These are phyloP conservation scores for Ctena decussata DNA, from an alignment of 2,888 invertebrate species.

Conservation along the genomic window DNA sequence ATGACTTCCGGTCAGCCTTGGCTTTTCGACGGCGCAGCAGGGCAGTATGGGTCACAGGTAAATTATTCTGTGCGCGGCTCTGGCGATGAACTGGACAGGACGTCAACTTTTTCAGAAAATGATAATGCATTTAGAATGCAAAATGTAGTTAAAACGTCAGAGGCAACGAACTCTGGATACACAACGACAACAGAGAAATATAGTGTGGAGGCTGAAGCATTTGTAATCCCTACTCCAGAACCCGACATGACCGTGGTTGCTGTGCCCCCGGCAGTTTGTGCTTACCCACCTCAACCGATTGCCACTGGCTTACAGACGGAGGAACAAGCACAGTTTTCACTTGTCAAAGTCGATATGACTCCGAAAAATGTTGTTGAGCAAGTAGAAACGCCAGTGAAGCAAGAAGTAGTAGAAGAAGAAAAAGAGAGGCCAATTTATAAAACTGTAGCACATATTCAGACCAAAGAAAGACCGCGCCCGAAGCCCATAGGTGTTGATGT, in stretches of 20 bases:
- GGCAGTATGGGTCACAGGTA: constrained; percentile 49
- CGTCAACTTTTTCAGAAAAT: constrained; percentile 21
- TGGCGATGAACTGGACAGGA: constrained; percentile 40
- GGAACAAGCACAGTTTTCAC: constrained; percentile 52
- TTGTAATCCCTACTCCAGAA: constrained; percentile 38
- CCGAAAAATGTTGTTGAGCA: constrained; percentile 33
- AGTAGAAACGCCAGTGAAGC: constrained; percentile 30
- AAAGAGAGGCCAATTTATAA: constrained; percentile 69
- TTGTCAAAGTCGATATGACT: constrained; percentile 67
- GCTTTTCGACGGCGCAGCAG: constrained; percentile 59
- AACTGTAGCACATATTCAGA: constrained; percentile 70
- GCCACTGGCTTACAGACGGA: constrained; percentile 42
- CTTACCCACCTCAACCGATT: constrained; percentile 30
- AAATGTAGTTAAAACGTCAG: not conserved
- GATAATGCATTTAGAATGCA: constrained; percentile 26
- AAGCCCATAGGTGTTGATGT: constrained; percentile 40
- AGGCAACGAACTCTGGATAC: not conserved
- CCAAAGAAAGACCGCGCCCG: constrained; percentile 55
- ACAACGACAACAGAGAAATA: constrained; percentile 44
- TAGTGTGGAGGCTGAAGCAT: constrained; percentile 60
- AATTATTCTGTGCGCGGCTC: constrained; percentile 11
- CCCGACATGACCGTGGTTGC: constrained; percentile 6
- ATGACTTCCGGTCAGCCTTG: constrained; percentile 58
- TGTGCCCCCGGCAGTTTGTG: constrained; percentile 21
- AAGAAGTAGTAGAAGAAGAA: constrained; percentile 20